Evolutionary conservation across 2,888 invertebrate species (phyloP), one percentile per base, ranked within the genome.

Genomic region (Diarsia dahlii): DNA sequence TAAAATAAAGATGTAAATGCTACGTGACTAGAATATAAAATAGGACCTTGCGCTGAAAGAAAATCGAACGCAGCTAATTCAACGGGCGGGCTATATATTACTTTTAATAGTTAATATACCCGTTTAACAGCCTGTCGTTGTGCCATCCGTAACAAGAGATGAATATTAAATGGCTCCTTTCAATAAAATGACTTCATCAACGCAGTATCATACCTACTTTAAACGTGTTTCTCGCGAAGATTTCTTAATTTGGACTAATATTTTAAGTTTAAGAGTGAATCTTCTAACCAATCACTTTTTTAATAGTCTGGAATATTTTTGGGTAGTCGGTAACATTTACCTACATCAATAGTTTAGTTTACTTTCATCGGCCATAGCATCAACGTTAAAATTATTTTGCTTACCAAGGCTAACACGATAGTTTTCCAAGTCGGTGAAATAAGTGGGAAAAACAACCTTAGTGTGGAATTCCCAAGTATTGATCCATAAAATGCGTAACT

Each of bases 231-330:
- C 62, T 73, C 65, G 71, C 62, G 9, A 71, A 81, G 75, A 90
- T 90, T 90, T 87, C 89, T 84, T 86, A 89, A 89, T 89, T 89
- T 89, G 71, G 71, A 70, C 81, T 81, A 80, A 78, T 86, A 87
- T 85, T 87, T 84, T 81, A 84, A 80, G 79, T 76, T 80, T 67
- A 78, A 71, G 60, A 60, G 63, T 71, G 62, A 65, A 48, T 34
- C 46, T 68, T 58, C 62, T 74, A 82, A 62, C 1, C 28, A 28
- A 28, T 28, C 28, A 28, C 28, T 28, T 28, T 1, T 28, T 28
- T 28, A 28, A 28, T 28, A 28, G 28, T 28, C 28, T 28, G 28
- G 28, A 28, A 28, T 28, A 28, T 28, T 28, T 28, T 28, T 28
- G 28, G 28, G 28, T 28, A 2, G 28, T 28, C 28, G 28, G 28